These are phyloP conservation scores for Thereva unica DNA, from an alignment of 2,888 invertebrate species.

Conservation along the genomic window DNA sequence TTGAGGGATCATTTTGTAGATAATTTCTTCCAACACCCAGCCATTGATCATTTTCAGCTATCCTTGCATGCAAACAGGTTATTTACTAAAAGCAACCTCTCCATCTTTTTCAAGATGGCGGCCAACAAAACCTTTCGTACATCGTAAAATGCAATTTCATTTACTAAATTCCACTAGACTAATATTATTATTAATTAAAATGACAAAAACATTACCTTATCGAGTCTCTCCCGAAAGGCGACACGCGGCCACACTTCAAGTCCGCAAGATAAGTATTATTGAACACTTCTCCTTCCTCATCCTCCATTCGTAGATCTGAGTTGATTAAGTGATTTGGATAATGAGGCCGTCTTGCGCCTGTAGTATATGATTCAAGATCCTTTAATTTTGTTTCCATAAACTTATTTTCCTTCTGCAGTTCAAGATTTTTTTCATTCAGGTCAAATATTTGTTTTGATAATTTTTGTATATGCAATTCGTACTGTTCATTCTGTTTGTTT, in stretches of 20 bases:
- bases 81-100: too few relatives aligned
- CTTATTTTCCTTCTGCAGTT: conserved; percentile 54
- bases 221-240: conserved; percentile 50
- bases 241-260: conserved; percentile 63
- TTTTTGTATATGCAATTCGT: conserved; percentile 53
- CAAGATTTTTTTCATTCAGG: conserved; percentile 54
- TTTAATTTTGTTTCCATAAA: conserved; percentile 52
- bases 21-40: too few relatives aligned
- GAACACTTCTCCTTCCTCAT: conserved; percentile 84
- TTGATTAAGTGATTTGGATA: conserved; percentile 8
- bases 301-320: conserved; percentile 71
- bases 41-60: too few relatives aligned
- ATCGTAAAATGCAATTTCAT: too few relatives aligned
- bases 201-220: conserved; percentile 45
- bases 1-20: too few relatives aligned
- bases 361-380: conserved; percentile 46
- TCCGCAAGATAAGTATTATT: conserved; percentile 77
- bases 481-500: conserved; percentile 52
- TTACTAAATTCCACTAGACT: too few relatives aligned
- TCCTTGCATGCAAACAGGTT: too few relatives aligned
- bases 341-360: conserved; percentile 18
- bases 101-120: too few relatives aligned
- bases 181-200: not conserved
- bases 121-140: too few relatives aligned
- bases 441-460: conserved; percentile 53